Evolutionary conservation across 2,888 invertebrate species (phyloP), one percentile per base, ranked within the genome.

Genomic region (Lycocerus yunnanus): DNA sequence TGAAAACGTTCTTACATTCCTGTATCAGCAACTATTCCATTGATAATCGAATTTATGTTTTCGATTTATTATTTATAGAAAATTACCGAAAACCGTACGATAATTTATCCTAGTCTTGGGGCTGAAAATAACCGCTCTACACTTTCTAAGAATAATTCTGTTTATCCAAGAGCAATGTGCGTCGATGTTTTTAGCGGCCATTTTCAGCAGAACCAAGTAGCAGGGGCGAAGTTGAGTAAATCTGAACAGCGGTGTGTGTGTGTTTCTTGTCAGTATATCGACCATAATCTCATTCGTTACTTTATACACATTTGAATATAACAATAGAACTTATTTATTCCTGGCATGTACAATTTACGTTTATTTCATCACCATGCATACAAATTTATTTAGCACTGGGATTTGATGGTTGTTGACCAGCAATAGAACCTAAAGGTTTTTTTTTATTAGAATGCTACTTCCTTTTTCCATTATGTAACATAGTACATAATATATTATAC

Each of bases 111-210:
- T 65, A 72, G 74, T 74, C 70, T 59, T 60, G 74, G 61, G 72
- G 68, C 75, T 75, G 72, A 77, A 77, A 77, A 77, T 77, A 77
- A 71, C 70, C 70, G 67, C 71, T 70, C 77, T 71, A 15, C 20
- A 73, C 72, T 68, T 77, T 79, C 79, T 77, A 78, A 78, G 76
- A 79, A 79, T 79, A 79, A 76, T 69, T 78, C 74, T 79, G 79
- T 79, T 79, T 79, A 79, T 78, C 73, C 75, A 71, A 75, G 77
- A 70, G 73, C 79, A 79, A 72, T 72, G 71, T 75, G 72, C 79
- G 78, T 79, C 77, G 21, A 70, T 74, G 66, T 74, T 74, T 70
- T 70, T 68, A 69, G 70, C 43, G n/a, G 16, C 66, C 66, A 60
- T 66, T 66, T 59, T 24, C 18, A 67, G 24, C 43, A 65, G 1